Percentiles rank a stretch among this genome's conserved stretches.
These are phyloP conservation scores for Psophia crepitans DNA, from an alignment of 2,113 vertebrate species.

Conservation along the genomic window DNA sequence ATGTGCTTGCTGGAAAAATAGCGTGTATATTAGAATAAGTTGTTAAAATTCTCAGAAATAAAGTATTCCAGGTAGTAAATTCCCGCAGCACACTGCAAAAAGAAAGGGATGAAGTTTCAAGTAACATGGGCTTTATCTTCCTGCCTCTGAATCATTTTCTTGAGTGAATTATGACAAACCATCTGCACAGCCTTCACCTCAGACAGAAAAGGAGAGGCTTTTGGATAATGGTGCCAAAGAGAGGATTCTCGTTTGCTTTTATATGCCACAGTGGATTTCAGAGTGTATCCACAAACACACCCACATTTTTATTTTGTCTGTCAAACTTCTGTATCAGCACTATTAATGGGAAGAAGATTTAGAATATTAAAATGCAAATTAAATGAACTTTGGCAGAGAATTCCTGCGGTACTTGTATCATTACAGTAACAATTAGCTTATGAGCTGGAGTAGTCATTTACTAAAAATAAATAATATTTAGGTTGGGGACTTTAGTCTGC, in stretches of 20 bases:
- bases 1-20: neutral
- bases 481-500: neutral
- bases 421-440: slow-evolving; percentile 7
- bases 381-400: slow-evolving; percentile 16
- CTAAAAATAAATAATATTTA: slow-evolving; percentile 1
- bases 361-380: slow-evolving; percentile 25
- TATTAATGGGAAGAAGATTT: slow-evolving; percentile 28
- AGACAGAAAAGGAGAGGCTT: neutral
- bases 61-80: neutral
- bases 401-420: neutral
- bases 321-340: neutral
- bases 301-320: slow-evolving; percentile 18
- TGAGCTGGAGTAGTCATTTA: neutral
- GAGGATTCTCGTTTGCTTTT: slow-evolving; percentile 20
- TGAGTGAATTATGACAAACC: neutral
- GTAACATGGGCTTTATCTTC: neutral
- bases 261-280: slow-evolving; percentile 22
- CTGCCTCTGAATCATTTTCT: neutral
- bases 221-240: slow-evolving; percentile 7
- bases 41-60: neutral
- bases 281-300: neutral
- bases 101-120: neutral
- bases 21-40: neutral
- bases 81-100: neutral
- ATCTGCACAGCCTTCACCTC: neutral